Evolutionary conservation across 2,888 invertebrate species (phyloP), one percentile per base, ranked within the genome.

Genomic region (Cancer borealis): DNA sequence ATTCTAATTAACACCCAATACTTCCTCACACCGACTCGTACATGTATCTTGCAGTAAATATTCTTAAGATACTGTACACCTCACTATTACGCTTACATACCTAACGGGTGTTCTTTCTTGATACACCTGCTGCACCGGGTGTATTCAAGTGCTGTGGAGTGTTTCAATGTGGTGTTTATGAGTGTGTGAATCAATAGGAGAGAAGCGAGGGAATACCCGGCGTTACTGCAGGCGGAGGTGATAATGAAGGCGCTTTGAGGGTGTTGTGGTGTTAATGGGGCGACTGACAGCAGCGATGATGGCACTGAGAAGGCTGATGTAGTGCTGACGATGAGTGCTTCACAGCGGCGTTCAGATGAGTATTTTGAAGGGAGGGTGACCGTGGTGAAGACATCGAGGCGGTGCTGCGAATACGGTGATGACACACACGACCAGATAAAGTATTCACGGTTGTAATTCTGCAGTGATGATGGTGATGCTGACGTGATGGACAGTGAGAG

Each of bases 1-100:
- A 84, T 84, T 84, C 30, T 84, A 30, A 84, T 84, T 84, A 84
- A 84, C 84, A 84, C 14, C 84, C 30, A 84, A 84, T 84, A 84
- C 84, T 4, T 84, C 84, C 84, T 84, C 12, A 8, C 1, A 39
- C 39, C 39, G 17, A 84, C 39, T 84, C 39, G 39, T 39, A 30
- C 10, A 84, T 84, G 39, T 39, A 84, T 84, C 39, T 39, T 84
- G 84, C 39, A 39, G 39, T 21, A 30, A 84, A 39, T 84, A 84
- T 84, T 84, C 39, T 84, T 39, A 84, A 84, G 84, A 84, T 39
- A 84, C 84, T 12, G 12, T 30, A 84, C n/a, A 84, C 39, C 12
- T 84, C 12, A 1, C 14, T 12, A 84, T n/a, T 84, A 84, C 84
- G 4, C 84, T 84, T 1, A 30, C 39, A 39, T 39, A 30, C 39